Conservation (phyloP, 2,113 vertebrate genomes). For the Picathartes gymnocephalus region DNA sequence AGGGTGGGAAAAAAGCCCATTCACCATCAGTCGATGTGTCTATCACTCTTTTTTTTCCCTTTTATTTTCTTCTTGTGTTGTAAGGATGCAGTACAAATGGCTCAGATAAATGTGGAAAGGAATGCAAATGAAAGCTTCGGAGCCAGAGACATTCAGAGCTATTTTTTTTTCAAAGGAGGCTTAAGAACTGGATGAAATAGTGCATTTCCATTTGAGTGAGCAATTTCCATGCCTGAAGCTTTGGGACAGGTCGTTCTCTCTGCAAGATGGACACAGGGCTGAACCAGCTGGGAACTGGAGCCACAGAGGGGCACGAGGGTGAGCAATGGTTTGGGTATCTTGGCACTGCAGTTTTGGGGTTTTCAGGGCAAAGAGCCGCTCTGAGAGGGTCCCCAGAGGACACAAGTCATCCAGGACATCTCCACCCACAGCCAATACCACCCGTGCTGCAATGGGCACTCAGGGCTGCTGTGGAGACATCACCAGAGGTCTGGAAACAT, state of each 20-base stretch:
- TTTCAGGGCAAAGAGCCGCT: neutral
- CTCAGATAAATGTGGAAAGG: neutral
- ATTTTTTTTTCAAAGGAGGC: neutral
- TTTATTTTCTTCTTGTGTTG: neutral
- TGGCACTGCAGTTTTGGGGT: rapidly evolving
- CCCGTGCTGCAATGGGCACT: neutral
- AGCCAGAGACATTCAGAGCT: neutral
- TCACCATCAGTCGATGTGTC: neutral
- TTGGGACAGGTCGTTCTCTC: neutral
- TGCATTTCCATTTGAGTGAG: neutral
- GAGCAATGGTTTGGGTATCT: neutral
- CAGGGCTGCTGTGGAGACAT: neutral
- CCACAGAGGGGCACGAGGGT: rapidly evolving
- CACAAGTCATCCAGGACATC: neutral
- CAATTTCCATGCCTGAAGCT: neutral
- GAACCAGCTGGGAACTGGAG: neutral
- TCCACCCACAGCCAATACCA: neutral
- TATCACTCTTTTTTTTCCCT: neutral
- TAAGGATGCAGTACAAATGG: neutral
- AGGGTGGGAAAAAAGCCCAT: neutral
- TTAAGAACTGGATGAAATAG: neutral
- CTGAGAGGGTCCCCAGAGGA: neutral
- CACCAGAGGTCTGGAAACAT: neutral
- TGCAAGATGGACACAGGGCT: neutral
- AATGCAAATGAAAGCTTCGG: neutral